phyloP scores from a whole-genome alignment of 2,113 vertebrate genomes.

The Dermatemys mawii region DNA sequence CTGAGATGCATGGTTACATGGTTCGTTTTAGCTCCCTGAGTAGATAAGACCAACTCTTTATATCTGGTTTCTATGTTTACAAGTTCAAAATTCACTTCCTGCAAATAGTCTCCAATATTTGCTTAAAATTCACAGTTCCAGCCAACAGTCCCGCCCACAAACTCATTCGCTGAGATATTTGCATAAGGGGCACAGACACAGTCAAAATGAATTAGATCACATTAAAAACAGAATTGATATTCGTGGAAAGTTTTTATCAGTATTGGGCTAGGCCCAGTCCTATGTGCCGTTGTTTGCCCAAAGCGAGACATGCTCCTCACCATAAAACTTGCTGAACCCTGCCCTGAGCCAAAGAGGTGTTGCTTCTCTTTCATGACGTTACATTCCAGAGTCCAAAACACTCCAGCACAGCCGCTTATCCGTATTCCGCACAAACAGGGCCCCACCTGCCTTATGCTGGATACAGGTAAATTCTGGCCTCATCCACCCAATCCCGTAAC shows the following conservation, averaged over 20 bases:
- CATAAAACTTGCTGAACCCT: rapidly evolving
- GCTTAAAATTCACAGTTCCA: neutral
- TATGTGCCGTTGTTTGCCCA: neutral
- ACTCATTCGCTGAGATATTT: neutral
- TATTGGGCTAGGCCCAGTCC: neutral
- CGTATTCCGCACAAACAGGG: neutral
- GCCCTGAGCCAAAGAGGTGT: neutral
- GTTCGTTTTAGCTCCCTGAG: neutral
- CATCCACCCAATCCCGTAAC: neutral
- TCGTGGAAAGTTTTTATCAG: neutral
- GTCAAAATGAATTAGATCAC: neutral
- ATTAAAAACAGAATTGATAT: neutral
- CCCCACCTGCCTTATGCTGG: neutral
- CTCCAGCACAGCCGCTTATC: neutral
- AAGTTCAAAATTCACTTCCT: neutral
- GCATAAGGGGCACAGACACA: neutral
- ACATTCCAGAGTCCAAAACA: rapidly evolving
- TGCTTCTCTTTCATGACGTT: neutral
- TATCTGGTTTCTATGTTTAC: neutral
- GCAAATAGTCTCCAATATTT: neutral
- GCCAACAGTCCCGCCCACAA: neutral
- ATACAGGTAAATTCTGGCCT: neutral
- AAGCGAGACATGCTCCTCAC: rapidly evolving
- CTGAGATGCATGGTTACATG: neutral
- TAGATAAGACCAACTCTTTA: neutral